Base-by-base conservation (phyloP, 2,888 invertebrate genomes). In the Penaeus monodon region DNA sequence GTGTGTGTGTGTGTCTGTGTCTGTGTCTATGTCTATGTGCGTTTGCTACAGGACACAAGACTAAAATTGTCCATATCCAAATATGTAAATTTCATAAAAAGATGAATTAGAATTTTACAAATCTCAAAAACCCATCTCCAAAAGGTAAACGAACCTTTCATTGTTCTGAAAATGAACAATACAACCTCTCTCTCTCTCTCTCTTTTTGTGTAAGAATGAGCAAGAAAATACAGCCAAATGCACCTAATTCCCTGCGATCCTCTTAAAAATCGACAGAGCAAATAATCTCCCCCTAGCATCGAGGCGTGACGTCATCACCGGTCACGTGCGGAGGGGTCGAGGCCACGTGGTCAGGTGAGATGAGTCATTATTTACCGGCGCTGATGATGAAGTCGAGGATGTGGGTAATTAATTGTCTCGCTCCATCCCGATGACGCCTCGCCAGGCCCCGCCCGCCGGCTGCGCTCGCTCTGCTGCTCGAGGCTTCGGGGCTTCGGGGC, bases 291-390 rank as follows among this genome's bases (percentile, higher is more conserved):
- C 20, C 29, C 22, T 22, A 73, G 12, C 22, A 29, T n/a, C 57
- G 17, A 57, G 17, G 57, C 20, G 20, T 73, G 73, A 73, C 73
- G 73, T 73, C 73, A 73, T 73, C 17, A 12, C 7, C 27, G 73
- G 73, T 73, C 27, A 73, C 73, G 73, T 73, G 73, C 29, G 73
- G 33, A 38, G 33, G 33, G 29, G 29, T 1, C 20, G 22, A 22
- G 73, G 20, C 27, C 33, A 73, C 73, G 73, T 73, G 33, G 38
- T 73, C 29, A 27, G 73, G 73, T 29, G 12, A 73, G 29, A 38
- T 73, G 73, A 73, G 27, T 73, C 73, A 73, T 73, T 73, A 73
- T 73, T 73, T 73, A 38, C 73, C 29, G 73, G 29, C 38, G 27
- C 20, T 73, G 38, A 73, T 73, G 22, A 38, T 73, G 27, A 22